Evolutionary conservation across 2,888 invertebrate species (phyloP).

Genomic region (Notodonta ziczac): DNA sequence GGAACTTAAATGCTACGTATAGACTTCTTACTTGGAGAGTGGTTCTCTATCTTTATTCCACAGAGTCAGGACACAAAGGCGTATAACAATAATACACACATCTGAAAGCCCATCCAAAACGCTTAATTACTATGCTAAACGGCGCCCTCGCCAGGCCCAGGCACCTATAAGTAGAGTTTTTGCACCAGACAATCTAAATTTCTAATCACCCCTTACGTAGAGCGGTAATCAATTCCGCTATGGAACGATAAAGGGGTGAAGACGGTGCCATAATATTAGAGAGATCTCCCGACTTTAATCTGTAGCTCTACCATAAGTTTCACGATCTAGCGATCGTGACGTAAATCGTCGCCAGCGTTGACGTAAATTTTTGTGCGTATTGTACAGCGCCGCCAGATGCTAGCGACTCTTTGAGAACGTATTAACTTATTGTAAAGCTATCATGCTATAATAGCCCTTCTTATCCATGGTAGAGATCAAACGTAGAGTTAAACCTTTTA

Average conservation of each 20-base stretch:
- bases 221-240: constrained; percentile 53
- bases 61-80: neutral
- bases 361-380: too few species aligned
- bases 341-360: too few species aligned
- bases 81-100: constrained; percentile 17
- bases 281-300: too few species aligned
- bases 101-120: constrained; percentile 25
- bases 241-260: constrained; percentile 22
- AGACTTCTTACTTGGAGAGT: too few species aligned
- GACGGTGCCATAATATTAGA: neutral
- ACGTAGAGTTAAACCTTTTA: too few species aligned
- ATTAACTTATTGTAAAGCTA: too few species aligned
- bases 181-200: constrained; percentile 56
- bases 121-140: constrained; percentile 62
- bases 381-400: too few species aligned
- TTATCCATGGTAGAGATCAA: too few species aligned
- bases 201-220: constrained; percentile 45
- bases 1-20: neutral
- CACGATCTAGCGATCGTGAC: too few species aligned
- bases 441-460: too few species aligned
- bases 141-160: constrained; percentile 24
- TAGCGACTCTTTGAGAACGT: too few species aligned
- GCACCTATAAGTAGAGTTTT: constrained; percentile 48
- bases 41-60: neutral
- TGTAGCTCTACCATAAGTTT: too few species aligned